Percentiles rank a stretch among this genome's conserved stretches.
Evolutionary conservation across 30 jellyfish, hydroid and myxozoan genomes (phyloP).

Genomic region (Hydractinia symbiolongicarpus): DNA sequence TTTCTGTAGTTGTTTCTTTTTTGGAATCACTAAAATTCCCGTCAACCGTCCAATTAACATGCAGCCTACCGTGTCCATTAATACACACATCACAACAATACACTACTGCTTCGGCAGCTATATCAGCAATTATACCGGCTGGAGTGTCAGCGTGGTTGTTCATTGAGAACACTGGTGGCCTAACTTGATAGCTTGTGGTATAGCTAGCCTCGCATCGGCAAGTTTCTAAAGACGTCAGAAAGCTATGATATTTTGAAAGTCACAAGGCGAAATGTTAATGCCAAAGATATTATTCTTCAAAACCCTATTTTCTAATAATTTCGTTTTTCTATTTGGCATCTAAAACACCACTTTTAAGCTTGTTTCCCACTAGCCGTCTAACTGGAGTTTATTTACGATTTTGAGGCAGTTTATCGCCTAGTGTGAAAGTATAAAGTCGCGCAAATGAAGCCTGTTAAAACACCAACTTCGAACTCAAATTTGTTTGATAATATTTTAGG

Average conservation of each 20-base stretch:
- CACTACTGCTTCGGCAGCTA: not conserved
- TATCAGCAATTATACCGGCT: not conserved
- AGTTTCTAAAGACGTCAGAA: not conserved
- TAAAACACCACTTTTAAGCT: too few species aligned
- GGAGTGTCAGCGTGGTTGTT: not conserved
- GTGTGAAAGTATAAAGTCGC: not conserved
- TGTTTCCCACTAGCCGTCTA: not conserved
- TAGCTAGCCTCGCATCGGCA: conserved; percentile 8
- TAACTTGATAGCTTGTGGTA: not conserved
- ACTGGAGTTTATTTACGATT: not conserved
- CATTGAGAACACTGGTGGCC: not conserved
- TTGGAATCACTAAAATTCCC: not conserved
- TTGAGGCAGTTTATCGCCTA: not conserved
- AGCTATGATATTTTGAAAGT: not conserved
- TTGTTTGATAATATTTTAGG: too few species aligned
- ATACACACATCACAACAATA: conserved; percentile 4
- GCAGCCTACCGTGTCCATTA: conserved; percentile 11
- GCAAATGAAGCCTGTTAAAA: not conserved
- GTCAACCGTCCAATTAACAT: not conserved
- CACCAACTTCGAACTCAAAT: too few species aligned
- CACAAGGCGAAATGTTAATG: not conserved
- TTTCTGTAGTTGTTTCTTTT: not conserved
- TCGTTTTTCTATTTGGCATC: too few species aligned
- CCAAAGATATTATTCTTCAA: too few species aligned
- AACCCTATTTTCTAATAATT: too few species aligned